Conservation (phyloP, 2,113 vertebrate species). For the Hippoglossus stenolepis region DNA sequence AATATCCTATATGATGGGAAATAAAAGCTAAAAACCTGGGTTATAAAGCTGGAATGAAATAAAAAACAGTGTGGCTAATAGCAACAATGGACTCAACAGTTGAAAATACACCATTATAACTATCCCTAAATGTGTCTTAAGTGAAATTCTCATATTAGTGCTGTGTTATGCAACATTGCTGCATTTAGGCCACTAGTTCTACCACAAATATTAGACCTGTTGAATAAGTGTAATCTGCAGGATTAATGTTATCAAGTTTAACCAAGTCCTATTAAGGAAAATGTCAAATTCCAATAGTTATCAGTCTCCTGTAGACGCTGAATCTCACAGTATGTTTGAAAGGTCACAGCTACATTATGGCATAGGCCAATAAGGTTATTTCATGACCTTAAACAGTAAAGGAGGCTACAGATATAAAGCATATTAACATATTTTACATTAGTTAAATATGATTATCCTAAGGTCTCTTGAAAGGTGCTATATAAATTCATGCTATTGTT, state of each 20-base stretch:
- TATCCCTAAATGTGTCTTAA: background rate
- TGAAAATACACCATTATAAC: background rate
- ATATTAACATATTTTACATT: background rate
- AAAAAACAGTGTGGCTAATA: background rate
- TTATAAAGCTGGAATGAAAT: background rate
- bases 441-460: background rate
- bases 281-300: too few relatives aligned
- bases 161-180: background rate
- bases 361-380: too few relatives aligned
- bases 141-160: background rate
- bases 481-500: too few relatives aligned
- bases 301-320: too few relatives aligned
- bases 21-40: background rate
- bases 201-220: background rate
- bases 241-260: background rate
- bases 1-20: background rate
- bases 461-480: too few relatives aligned
- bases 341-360: background rate
- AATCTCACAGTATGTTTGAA: background rate
- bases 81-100: background rate
- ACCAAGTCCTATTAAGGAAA: background rate
- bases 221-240: conserved; percentile 2
- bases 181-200: background rate
- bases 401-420: background rate
- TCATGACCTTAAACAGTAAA: background rate